Conservation (phyloP, 1,140 invertebrate species). For the Whitmania pigra region DNA sequence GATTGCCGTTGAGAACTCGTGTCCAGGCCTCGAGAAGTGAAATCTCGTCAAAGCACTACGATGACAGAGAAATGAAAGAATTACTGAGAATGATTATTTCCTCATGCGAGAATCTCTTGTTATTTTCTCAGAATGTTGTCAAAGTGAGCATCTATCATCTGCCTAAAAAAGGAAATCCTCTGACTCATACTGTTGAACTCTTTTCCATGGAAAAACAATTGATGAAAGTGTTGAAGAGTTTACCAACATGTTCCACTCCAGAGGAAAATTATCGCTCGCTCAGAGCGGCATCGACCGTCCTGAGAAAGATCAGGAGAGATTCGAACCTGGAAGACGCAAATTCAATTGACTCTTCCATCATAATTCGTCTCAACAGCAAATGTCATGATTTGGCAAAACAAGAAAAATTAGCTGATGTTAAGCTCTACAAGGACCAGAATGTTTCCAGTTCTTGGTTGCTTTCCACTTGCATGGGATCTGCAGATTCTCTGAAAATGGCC, state of each 20-base stretch:
- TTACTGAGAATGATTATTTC: slow-evolving; percentile 32
- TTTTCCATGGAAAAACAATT: slow-evolving; percentile 23
- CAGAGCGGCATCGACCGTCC: neutral
- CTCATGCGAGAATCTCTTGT: slow-evolving; percentile 30
- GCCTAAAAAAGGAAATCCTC: slow-evolving; percentile 13
- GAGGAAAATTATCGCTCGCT: neutral
- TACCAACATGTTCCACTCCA: neutral
- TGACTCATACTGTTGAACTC: slow-evolving; percentile 11
- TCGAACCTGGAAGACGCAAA: neutral
- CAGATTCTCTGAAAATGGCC: slow-evolving; percentile 23
- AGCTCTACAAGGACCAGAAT: slow-evolving; percentile 1
- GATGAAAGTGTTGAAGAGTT: slow-evolving; percentile 22
- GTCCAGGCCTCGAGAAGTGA: slow-evolving; percentile 32
- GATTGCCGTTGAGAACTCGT: slow-evolving; percentile 31
- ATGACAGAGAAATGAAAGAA: slow-evolving; percentile 28
- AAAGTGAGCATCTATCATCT: slow-evolving; percentile 33
- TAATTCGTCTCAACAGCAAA: slow-evolving; percentile 3
- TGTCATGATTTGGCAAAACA: neutral
- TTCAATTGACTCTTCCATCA: neutral
- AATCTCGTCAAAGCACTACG: slow-evolving; percentile 32
- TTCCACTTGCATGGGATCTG: slow-evolving; percentile 18
- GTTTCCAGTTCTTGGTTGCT: slow-evolving; percentile 24
- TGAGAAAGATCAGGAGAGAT: neutral
- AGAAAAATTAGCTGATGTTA: neutral
- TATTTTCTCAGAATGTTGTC: slow-evolving; percentile 38